A percentile compares a stretch with the other conserved stretches of the same genome.
Conservation (phyloP, 1,140 invertebrate species). For the Leptopilina clavipes region DNA sequence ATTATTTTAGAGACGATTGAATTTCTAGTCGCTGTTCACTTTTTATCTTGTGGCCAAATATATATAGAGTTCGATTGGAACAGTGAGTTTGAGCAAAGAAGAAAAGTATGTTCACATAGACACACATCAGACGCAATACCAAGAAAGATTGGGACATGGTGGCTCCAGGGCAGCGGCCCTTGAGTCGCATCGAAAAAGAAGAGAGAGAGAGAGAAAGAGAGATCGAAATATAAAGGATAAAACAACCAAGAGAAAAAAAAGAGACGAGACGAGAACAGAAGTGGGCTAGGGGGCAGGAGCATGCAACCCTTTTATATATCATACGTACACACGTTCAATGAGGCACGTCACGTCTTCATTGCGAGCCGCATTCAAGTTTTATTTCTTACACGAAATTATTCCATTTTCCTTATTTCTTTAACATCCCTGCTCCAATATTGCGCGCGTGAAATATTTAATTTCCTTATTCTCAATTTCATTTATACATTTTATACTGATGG, state of each 20-base stretch:
- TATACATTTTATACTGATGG: too few relatives aligned
- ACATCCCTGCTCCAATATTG: too few relatives aligned
- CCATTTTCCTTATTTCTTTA: slow-evolving; percentile 5
- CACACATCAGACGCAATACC: neutral
- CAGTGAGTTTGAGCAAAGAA: neutral
- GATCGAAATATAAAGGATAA: slow-evolving; percentile 20
- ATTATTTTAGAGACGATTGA: slow-evolving; percentile 17
- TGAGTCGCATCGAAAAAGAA: slow-evolving; percentile 18
- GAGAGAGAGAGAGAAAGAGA: slow-evolving; percentile 35
- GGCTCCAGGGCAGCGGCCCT: slow-evolving; percentile 26
- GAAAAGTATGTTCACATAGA: neutral
- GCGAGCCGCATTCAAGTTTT: slow-evolving; percentile 13
- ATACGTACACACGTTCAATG: slow-evolving; percentile 32
- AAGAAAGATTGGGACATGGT: slow-evolving; percentile 28
- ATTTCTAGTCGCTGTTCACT: slow-evolving; percentile 26
- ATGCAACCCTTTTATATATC: slow-evolving; percentile 34
- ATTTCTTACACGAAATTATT: slow-evolving; percentile 7
- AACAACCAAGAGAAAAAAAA: neutral
- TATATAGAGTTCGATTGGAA: slow-evolving; percentile 25
- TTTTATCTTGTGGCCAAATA: slow-evolving; percentile 3
- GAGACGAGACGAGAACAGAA: slow-evolving; percentile 29
- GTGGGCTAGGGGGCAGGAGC: neutral
- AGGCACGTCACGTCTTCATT: slow-evolving; percentile 32
- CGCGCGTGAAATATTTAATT: too few relatives aligned
- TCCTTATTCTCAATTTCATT: too few relatives aligned